Evolutionary conservation across 2,797 vertebrate genomes (phyloP).

Genomic region (Anguilla pacifica): DNA sequence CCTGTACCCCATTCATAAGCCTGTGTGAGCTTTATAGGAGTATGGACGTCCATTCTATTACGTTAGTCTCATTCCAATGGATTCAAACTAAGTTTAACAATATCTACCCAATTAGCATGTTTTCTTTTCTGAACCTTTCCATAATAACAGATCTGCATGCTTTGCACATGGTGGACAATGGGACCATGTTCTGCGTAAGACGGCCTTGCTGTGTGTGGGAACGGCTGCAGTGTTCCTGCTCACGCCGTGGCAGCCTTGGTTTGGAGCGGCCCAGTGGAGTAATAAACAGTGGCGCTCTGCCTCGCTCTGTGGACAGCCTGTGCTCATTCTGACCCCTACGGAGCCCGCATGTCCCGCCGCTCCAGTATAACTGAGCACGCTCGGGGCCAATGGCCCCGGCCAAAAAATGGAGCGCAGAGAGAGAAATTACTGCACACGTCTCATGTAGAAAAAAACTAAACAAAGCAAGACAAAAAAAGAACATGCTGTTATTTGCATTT

Average conservation of each 20-base stretch:
- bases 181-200: neutral
- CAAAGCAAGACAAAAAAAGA: neutral
- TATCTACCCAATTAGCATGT: neutral
- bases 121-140: neutral
- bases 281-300: neutral
- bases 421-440: constrained; percentile 25
- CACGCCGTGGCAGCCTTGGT: neutral
- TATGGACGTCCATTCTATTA: neutral
- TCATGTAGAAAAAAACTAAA: constrained; percentile 11
- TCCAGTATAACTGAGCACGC: constrained; percentile 53
- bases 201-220: neutral
- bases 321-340: constrained; percentile 6
- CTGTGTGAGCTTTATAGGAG: neutral
- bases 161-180: neutral
- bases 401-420: constrained; percentile 34
- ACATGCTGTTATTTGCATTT: constrained; percentile 37
- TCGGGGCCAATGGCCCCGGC: constrained; percentile 30
- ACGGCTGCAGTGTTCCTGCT: neutral
- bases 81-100: neutral
- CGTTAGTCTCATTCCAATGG: neutral
- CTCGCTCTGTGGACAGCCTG: constrained; percentile 5
- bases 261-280: neutral
- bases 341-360: constrained; percentile 29
- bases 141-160: neutral
- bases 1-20: neutral